phyloP scores from a whole-genome alignment of 2,797 vertebrate genomes.

The Bucorvus abyssinicus region DNA sequence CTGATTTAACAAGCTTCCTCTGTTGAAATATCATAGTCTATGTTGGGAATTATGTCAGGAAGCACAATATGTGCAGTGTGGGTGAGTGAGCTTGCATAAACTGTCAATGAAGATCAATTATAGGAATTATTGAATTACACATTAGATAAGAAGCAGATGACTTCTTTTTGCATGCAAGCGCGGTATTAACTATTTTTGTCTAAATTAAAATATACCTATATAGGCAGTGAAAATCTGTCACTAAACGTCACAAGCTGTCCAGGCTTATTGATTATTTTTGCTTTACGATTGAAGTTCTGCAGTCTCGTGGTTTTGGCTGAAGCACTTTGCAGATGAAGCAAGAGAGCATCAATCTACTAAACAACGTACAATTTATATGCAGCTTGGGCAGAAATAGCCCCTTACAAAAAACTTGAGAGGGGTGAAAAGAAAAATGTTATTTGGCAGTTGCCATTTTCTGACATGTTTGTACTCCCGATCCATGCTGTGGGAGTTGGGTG shows the following conservation, averaged over 20 bases:
- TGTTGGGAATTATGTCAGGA: constrained; percentile 66
- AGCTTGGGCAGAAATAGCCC: constrained; percentile 14
- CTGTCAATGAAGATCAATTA: constrained; percentile 68
- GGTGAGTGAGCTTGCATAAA: constrained; percentile 62
- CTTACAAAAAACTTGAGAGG: background rate
- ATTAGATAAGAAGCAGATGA: constrained; percentile 63
- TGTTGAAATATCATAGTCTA: constrained; percentile 64
- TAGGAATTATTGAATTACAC: constrained; percentile 61
- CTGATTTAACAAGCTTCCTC: constrained; percentile 60
- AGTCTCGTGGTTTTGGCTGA: background rate
- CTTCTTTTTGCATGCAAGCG: constrained; percentile 42
- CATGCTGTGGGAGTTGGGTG: background rate
- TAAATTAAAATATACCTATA: constrained; percentile 18
- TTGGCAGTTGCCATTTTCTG: background rate
- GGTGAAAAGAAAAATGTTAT: background rate
- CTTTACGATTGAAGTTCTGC: background rate
- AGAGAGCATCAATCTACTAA: constrained; percentile 14
- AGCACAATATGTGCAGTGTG: constrained; percentile 65
- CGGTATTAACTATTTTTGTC: constrained; percentile 6
- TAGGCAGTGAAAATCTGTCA: constrained; percentile 32
- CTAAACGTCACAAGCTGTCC: constrained; percentile 8
- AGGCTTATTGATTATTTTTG: constrained; percentile 34
- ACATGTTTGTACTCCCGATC: background rate
- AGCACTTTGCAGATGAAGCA: background rate
- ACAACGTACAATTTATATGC: background rate